phyloP scores from a whole-genome alignment of 2,113 vertebrate genomes.

The Tenrec ecaudatus region DNA sequence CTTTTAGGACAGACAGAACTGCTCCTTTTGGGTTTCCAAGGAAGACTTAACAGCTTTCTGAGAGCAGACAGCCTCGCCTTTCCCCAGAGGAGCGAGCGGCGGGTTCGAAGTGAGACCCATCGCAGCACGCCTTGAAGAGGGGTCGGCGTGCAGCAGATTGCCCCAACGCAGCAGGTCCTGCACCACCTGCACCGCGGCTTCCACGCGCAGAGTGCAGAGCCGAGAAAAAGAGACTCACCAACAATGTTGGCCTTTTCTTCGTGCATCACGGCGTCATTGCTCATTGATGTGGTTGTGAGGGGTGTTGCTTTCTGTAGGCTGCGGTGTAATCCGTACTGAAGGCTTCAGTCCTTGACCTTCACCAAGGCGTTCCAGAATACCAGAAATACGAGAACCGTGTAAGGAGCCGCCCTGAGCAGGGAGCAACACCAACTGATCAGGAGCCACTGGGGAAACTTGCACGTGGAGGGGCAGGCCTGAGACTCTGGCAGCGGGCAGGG shows the following conservation, averaged over 20 bases:
- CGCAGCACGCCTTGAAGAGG: no score
- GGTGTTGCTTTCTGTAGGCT: background rate
- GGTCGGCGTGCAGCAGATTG: background rate
- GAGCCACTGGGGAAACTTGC: no score
- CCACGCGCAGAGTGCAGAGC: background rate
- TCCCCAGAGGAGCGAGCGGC: no score
- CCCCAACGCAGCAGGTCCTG: background rate
- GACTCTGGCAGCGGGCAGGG: no score
- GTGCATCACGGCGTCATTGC: background rate
- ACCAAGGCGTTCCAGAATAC: background rate
- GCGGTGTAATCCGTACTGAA: background rate
- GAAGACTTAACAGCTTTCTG: no score
- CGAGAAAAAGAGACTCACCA: background rate
- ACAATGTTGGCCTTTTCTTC: background rate
- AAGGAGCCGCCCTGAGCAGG: no score
- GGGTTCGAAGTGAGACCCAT: no score
- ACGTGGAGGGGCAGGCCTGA: no score
- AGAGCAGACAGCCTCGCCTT: no score
- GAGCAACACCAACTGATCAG: no score
- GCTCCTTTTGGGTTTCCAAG: no score
- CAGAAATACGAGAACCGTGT: background rate
- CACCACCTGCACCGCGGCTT: background rate
- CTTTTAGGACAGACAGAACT: no score
- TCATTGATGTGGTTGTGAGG: background rate
- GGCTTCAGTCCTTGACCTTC: background rate